These are phyloP conservation scores for Lacerta viridis DNA, from an alignment of 2,797 vertebrate genomes.

Conservation along the genomic window DNA sequence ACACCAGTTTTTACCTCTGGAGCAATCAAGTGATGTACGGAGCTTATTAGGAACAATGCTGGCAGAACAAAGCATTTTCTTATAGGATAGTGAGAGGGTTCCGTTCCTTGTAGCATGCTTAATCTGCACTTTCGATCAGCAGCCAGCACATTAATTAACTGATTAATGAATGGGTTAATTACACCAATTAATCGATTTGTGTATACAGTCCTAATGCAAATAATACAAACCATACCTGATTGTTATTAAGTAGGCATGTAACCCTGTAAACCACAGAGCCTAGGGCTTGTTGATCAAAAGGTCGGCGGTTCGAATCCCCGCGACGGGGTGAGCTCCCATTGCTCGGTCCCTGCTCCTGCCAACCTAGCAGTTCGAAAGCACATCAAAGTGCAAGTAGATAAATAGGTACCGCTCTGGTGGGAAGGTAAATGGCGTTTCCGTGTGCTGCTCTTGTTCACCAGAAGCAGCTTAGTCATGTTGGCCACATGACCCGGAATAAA, in stretches of 20 bases:
- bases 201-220: neutral
- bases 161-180: slow-evolving; percentile 26
- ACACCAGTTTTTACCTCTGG: slow-evolving; percentile 7
- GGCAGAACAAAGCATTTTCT: slow-evolving; percentile 14
- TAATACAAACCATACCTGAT: neutral
- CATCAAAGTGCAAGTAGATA: too few species aligned
- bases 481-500: too few species aligned
- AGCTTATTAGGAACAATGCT: neutral
- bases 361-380: too few species aligned
- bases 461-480: too few species aligned
- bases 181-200: slow-evolving; percentile 8
- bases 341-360: too few species aligned
- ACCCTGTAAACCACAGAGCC: neutral
- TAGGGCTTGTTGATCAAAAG: too few species aligned
- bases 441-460: too few species aligned
- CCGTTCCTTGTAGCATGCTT: neutral
- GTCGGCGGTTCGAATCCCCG: too few species aligned
- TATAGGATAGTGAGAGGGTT: neutral
- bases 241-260: slow-evolving; percentile 15
- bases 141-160: slow-evolving; percentile 33
- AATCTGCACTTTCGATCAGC: slow-evolving; percentile 10
- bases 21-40: neutral
- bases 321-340: too few species aligned
- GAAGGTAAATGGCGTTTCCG: too few species aligned
- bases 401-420: too few species aligned